phyloP scores from a whole-genome alignment of 2,113 vertebrate genomes.

The Anhinga anhinga region DNA sequence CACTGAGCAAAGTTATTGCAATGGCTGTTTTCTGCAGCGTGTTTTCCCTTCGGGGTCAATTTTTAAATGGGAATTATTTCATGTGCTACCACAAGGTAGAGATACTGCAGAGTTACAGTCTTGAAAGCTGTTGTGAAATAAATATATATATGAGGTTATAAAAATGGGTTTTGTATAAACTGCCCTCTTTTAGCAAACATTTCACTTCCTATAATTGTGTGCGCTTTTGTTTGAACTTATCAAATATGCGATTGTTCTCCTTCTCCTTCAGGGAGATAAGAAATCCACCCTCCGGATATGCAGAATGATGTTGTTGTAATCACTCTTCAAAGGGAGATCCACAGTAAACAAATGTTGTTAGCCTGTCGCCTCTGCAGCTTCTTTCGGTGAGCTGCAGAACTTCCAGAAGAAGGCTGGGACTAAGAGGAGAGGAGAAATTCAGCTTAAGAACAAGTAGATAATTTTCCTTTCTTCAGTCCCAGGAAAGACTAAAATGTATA shows the following conservation, averaged over 20 bases:
- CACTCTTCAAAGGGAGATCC: conserved; percentile 60
- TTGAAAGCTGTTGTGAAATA: conserved; percentile 4
- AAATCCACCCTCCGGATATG: conserved; percentile 58
- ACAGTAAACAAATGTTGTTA: conserved; percentile 40
- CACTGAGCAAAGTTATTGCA: not conserved
- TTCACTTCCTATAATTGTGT: conserved; percentile 63
- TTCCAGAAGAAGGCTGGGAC: not conserved
- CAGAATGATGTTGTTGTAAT: conserved; percentile 53
- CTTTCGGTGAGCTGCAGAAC: not conserved
- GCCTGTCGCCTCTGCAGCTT: not conserved
- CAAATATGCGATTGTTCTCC: conserved; percentile 59
- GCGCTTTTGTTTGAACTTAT: conserved; percentile 62
- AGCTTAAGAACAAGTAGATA: not conserved
- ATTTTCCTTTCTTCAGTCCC: not conserved
- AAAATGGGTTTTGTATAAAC: conserved; percentile 64
- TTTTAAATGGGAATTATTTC: conserved; percentile 23
- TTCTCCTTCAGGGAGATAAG: conserved; percentile 62
- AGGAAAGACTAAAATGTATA: not conserved
- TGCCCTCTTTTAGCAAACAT: conserved; percentile 50
- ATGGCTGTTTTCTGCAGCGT: not conserved
- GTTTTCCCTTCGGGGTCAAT: not conserved
- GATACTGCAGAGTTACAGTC: not conserved
- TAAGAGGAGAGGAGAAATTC: not conserved
- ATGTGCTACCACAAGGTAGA: not conserved
- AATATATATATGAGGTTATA: conserved; percentile 42